These are phyloP conservation scores for Drosophila phalerata DNA, from an alignment of 2,888 invertebrate species.

Conservation along the genomic window DNA sequence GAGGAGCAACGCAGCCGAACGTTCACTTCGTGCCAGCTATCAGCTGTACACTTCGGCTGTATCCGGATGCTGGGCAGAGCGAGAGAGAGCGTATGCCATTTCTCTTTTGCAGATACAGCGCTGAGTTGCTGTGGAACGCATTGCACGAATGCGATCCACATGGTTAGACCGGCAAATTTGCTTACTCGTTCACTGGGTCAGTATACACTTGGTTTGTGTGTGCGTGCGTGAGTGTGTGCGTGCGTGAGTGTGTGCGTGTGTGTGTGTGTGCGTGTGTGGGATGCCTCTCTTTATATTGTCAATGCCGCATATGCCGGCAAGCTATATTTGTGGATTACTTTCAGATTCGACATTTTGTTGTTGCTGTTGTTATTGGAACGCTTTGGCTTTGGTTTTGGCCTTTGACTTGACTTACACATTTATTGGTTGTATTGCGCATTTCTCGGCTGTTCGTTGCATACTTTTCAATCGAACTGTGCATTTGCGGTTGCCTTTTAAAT, in stretches of 20 bases:
- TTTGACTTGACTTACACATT: slow-evolving; percentile 42
- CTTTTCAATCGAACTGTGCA: slow-evolving; percentile 41
- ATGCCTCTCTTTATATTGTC: slow-evolving; percentile 36
- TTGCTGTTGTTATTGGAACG: slow-evolving; percentile 23
- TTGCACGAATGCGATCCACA: slow-evolving; percentile 48
- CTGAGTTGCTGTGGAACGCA: slow-evolving; percentile 20
- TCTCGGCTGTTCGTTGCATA: slow-evolving; percentile 28
- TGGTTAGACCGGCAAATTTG: slow-evolving; percentile 23
- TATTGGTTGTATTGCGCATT: slow-evolving; percentile 33
- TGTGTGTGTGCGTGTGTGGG: slow-evolving; percentile 25
- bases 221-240: too few species aligned
- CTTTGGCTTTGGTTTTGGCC: slow-evolving; percentile 34
- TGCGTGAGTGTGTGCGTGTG: slow-evolving; percentile 20
- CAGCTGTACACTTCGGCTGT: slow-evolving; percentile 42
- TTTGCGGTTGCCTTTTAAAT: slow-evolving; percentile 44
- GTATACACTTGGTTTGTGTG: slow-evolving; percentile 46
- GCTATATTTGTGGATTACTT: slow-evolving; percentile 67
- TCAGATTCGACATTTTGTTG: slow-evolving; percentile 41
- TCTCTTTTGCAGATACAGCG: slow-evolving; percentile 66
- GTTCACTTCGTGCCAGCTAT: slow-evolving; percentile 18
- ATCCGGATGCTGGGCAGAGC: slow-evolving; percentile 60
- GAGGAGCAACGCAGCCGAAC: slow-evolving; percentile 20
- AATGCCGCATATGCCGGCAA: slow-evolving; percentile 54
- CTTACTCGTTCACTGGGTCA: slow-evolving; percentile 83
- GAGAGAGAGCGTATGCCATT: background rate